Evolutionary conservation across 2,113 vertebrate species (phyloP).

Genomic region (Tragelaphus imberbis): DNA sequence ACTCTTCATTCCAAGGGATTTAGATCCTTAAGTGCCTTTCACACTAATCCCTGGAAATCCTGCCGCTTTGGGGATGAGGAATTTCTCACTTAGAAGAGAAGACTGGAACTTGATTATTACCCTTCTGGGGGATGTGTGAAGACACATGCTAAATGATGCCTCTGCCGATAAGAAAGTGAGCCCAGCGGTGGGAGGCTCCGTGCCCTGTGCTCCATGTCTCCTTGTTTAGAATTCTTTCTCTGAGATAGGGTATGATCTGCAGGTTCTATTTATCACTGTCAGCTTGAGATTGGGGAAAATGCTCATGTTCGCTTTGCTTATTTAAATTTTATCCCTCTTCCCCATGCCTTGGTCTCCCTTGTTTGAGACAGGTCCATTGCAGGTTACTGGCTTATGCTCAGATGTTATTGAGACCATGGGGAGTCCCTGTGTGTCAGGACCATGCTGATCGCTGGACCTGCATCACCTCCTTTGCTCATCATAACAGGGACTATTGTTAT

Average conservation of each 20-base stretch:
- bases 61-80: not conserved
- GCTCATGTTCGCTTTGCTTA: not conserved
- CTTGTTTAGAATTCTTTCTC: slow-evolving; percentile 53
- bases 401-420: not conserved
- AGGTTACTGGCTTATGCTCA: not conserved
- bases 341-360: too few species aligned
- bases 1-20: not conserved
- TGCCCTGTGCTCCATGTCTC: not conserved
- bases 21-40: not conserved
- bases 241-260: not conserved
- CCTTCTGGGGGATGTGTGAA: not conserved
- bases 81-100: slow-evolving; percentile 14
- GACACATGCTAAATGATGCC: not conserved
- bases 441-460: not conserved
- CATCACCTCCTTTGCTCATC: not conserved
- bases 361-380: not conserved
- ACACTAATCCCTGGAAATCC: slow-evolving; percentile 41
- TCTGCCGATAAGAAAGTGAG: not conserved
- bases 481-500: not conserved
- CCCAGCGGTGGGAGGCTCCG: not conserved
- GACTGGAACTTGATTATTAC: not conserved
- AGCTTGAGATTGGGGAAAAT: not conserved
- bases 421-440: not conserved
- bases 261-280: not conserved
- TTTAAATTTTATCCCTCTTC: not conserved